These are phyloP conservation scores for Lomographa bimaculata DNA, from an alignment of 2,888 invertebrate genomes.

Conservation along the genomic window DNA sequence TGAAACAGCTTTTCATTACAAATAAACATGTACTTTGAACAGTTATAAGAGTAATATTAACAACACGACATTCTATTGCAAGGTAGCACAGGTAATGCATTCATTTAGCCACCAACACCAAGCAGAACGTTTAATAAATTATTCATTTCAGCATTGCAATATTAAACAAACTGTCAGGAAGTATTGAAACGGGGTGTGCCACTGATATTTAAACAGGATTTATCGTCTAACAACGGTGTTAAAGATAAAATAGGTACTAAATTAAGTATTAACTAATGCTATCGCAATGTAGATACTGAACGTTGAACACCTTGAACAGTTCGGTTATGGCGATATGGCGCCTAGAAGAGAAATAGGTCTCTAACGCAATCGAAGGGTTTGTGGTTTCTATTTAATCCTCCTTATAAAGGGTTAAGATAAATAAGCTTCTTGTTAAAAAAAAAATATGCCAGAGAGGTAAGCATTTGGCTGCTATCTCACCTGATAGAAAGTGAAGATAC, in stretches of 20 bases:
- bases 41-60: too few relatives aligned
- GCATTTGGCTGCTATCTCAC: too few relatives aligned
- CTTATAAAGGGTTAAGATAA: too few relatives aligned
- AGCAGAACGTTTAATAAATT: not conserved
- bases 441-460: too few relatives aligned
- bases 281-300: conserved; percentile 21
- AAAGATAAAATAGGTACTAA: conserved; percentile 21
- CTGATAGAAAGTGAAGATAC: too few relatives aligned
- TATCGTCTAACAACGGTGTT: conserved; percentile 19
- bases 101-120: too few relatives aligned
- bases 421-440: too few relatives aligned
- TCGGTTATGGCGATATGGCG: conserved; percentile 3
- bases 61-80: too few relatives aligned
- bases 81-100: too few relatives aligned
- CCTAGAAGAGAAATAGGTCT: conserved; percentile 9
- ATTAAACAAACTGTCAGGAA: conserved; percentile 6
- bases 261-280: conserved; percentile 24
- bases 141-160: conserved; percentile 3
- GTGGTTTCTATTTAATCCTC: conserved; percentile 18
- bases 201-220: conserved; percentile 14
- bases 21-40: too few relatives aligned
- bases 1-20: too few relatives aligned
- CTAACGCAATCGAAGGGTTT: conserved; percentile 11
- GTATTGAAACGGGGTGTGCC: conserved; percentile 9
- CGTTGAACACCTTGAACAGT: conserved; percentile 30